A percentile compares a stretch with the other conserved stretches of the same genome.
These are phyloP conservation scores for Amphiprion clarkii DNA, from an alignment of 2,797 vertebrate genomes.

Conservation along the genomic window DNA sequence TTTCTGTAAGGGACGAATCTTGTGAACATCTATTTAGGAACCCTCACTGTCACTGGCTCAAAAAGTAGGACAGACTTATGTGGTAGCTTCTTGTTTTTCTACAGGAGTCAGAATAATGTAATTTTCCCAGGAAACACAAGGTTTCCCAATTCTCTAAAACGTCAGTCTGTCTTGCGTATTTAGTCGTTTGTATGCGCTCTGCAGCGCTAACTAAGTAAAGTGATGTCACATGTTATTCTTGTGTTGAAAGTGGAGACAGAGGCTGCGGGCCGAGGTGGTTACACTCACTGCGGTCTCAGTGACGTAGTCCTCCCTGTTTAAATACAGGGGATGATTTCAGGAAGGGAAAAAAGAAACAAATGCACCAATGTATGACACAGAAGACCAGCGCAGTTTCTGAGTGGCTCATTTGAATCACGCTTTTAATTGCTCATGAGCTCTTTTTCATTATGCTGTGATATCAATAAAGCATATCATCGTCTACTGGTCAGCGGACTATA, in stretches of 20 bases:
- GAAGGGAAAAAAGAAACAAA: constrained; percentile 48
- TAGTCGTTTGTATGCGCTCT: constrained; percentile 22
- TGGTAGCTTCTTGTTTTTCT: background rate
- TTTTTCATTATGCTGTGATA: background rate
- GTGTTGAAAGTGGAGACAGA: constrained; percentile 65
- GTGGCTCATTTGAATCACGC: constrained; percentile 37
- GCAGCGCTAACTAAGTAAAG: constrained; percentile 50
- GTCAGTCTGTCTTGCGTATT: constrained; percentile 38
- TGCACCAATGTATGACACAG: constrained; percentile 14
- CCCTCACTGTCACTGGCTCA: background rate
- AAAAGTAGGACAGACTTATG: constrained; percentile 14
- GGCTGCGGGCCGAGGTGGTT: constrained; percentile 55
- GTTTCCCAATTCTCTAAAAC: constrained; percentile 26
- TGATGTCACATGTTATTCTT: constrained; percentile 81
- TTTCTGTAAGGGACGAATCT: constrained; percentile 51
- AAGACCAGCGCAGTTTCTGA: constrained; percentile 3
- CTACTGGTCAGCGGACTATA: constrained; percentile 10
- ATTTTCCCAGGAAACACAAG: constrained; percentile 28
- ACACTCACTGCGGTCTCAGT: constrained; percentile 56
- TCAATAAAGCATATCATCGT: constrained; percentile 18
- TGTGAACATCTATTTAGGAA: constrained; percentile 46
- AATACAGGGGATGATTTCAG: constrained; percentile 66
- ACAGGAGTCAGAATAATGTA: background rate
- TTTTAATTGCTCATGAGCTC: constrained; percentile 1
- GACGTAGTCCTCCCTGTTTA: constrained; percentile 67